These are phyloP conservation scores for Accipiter cooperii DNA, from an alignment of 2,113 vertebrate genomes.

Conservation along the genomic window DNA sequence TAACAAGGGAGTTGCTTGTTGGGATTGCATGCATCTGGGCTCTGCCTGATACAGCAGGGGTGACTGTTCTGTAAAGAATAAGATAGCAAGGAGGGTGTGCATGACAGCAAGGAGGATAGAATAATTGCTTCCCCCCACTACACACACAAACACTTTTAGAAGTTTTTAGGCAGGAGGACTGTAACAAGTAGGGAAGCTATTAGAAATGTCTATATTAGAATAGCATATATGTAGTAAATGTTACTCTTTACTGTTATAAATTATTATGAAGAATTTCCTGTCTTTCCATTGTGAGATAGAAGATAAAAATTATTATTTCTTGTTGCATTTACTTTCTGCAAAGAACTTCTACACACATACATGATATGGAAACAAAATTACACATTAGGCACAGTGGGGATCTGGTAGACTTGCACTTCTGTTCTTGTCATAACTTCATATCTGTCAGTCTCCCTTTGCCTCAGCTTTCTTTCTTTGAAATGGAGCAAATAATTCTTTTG, in stretches of 20 bases:
- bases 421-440: neutral
- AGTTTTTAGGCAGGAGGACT: neutral
- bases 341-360: fast-evolving
- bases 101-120: neutral
- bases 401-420: neutral
- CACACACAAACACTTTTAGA: fast-evolving
- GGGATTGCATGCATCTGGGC: neutral
- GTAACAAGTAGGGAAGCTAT: neutral
- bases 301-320: neutral
- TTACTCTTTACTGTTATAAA: neutral
- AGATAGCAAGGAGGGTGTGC: neutral
- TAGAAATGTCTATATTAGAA: neutral
- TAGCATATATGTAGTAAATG: neutral
- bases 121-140: no score
- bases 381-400: neutral
- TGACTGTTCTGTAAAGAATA: neutral
- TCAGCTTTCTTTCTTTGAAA: neutral
- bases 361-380: neutral
- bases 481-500: neutral
- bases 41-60: neutral
- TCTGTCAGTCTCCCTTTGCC: neutral
- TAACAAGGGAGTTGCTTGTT: neutral
- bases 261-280: neutral
- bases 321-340: neutral
- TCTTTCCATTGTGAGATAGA: neutral